phyloP scores from a whole-genome alignment of 1,140 invertebrate genomes.

The Conus ventricosus region DNA sequence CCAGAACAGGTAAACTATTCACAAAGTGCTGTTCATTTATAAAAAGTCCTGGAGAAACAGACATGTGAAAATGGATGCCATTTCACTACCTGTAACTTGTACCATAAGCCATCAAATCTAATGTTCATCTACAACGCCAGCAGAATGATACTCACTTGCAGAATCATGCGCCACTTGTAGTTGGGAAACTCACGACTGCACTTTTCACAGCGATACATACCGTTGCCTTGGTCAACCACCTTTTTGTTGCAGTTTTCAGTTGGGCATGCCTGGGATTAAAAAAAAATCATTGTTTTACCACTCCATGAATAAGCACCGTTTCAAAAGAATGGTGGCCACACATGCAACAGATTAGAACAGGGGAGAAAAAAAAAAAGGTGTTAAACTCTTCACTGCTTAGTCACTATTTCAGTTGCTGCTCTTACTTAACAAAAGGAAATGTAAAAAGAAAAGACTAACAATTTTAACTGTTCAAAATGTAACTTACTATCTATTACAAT shows the following conservation, averaged over 20 bases:
- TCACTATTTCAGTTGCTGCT: too few species aligned
- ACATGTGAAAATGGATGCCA: too few species aligned
- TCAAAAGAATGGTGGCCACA: neutral
- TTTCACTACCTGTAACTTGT: too few species aligned
- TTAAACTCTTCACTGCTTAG: neutral
- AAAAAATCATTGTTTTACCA: neutral
- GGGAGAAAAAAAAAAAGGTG: neutral
- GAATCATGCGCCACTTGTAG: constrained; percentile 90
- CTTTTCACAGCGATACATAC: constrained; percentile 94
- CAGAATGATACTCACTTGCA: constrained; percentile 80
- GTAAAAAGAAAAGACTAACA: too few species aligned
- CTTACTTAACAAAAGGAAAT: too few species aligned
- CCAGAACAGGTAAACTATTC: too few species aligned
- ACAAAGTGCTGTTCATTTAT: too few species aligned
- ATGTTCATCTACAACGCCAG: too few species aligned
- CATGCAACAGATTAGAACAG: neutral
- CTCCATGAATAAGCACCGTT: neutral
- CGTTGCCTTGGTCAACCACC: constrained; percentile 89
- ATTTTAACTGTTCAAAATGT: too few species aligned
- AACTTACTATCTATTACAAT: too few species aligned
- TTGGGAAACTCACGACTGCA: constrained; percentile 89
- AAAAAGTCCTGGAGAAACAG: too few species aligned
- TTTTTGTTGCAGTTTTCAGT: constrained; percentile 93
- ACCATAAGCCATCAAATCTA: too few species aligned
- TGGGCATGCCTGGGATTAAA: constrained; percentile 84